Evolutionary conservation across 2,113 vertebrate species (phyloP).

Genomic region (Vicugna pacos): DNA sequence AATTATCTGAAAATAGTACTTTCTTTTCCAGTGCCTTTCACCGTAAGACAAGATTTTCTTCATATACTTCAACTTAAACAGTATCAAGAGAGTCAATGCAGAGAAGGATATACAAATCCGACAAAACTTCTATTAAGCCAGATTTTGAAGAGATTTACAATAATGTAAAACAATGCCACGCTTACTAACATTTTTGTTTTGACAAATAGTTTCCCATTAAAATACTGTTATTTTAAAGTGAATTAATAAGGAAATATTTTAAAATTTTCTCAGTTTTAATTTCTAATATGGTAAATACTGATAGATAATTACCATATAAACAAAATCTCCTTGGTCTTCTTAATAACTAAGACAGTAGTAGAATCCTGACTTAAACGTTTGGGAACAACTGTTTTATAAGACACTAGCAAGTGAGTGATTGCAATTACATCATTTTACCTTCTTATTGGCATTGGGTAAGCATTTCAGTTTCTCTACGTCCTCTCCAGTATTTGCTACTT

Average conservation of each 20-base stretch:
- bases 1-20: neutral
- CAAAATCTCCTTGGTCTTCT: neutral
- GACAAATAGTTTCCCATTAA: neutral
- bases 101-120: neutral
- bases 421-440: neutral
- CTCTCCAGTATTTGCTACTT: neutral
- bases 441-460: neutral
- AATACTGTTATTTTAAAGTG: neutral
- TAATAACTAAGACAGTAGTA: neutral
- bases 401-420: neutral
- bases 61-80: neutral
- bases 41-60: neutral
- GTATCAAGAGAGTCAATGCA: neutral
- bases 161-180: neutral
- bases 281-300: neutral
- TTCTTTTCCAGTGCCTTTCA: neutral
- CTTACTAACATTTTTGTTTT: neutral
- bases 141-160: neutral
- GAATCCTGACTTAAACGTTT: neutral
- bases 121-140: neutral
- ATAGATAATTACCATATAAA: neutral
- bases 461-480: neutral
- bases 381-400: neutral
- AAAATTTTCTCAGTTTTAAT: neutral
- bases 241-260: neutral